These are phyloP conservation scores for Bradysia coprophila DNA, from an alignment of 1,140 invertebrate species.

Conservation along the genomic window DNA sequence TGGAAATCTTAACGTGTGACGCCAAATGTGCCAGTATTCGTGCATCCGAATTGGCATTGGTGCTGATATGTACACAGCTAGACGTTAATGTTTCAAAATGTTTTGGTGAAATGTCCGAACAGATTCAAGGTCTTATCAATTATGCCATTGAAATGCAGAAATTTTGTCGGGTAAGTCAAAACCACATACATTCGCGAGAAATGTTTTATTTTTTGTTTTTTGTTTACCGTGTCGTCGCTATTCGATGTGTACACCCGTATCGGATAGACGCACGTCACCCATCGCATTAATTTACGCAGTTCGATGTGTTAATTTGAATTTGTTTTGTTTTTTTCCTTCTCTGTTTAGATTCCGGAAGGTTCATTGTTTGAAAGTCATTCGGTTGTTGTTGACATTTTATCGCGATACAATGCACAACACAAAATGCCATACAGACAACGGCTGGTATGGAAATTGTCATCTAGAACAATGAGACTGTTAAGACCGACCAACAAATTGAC, in stretches of 20 bases:
- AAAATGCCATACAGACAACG: constrained; percentile 50
- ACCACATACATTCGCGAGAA: too few relatives aligned
- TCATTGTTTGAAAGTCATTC: constrained; percentile 37
- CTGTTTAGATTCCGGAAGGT: constrained; percentile 39
- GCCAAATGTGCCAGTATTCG: constrained; percentile 43
- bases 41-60: constrained; percentile 46
- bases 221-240: too few relatives aligned
- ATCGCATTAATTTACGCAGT: too few relatives aligned
- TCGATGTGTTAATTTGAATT: too few relatives aligned
- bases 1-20: constrained; percentile 54
- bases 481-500: constrained; percentile 54
- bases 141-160: constrained; percentile 36
- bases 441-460: constrained; percentile 49
- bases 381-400: constrained; percentile 36
- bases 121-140: constrained; percentile 25
- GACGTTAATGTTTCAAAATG: constrained; percentile 25
- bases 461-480: constrained; percentile 41
- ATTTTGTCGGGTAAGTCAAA: constrained; percentile 36
- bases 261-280: too few relatives aligned
- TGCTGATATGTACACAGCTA: constrained; percentile 42
- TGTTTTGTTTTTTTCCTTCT: too few relatives aligned
- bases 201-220: too few relatives aligned
- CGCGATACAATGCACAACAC: constrained; percentile 47
- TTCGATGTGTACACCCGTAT: too few relatives aligned
- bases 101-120: constrained; percentile 1